Evolutionary conservation across 2,888 invertebrate species (phyloP).

Genomic region (Trachelus tabidus): DNA sequence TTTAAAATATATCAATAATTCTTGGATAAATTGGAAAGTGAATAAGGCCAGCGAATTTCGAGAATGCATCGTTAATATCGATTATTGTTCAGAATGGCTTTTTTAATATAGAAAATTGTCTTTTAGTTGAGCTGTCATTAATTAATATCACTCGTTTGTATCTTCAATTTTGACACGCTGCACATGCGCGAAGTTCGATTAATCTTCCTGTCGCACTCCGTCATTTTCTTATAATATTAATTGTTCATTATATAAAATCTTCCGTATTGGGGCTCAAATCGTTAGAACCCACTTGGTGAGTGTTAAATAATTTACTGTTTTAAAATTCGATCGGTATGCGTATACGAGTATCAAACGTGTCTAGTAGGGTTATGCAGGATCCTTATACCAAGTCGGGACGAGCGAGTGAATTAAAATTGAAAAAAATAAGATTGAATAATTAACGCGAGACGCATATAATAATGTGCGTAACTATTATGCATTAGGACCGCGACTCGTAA

Average conservation of each 20-base stretch:
- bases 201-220: neutral
- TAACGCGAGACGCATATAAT: neutral
- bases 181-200: neutral
- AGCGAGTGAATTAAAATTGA: neutral
- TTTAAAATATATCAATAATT: neutral
- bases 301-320: neutral
- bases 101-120: neutral
- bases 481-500: neutral
- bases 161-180: neutral
- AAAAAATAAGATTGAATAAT: neutral
- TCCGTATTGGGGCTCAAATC: neutral
- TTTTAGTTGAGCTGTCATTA: neutral
- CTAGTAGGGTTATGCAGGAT: neutral
- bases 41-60: neutral
- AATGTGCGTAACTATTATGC: neutral
- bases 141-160: neutral
- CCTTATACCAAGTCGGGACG: neutral
- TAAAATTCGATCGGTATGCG: neutral
- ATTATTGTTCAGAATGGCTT: neutral
- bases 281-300: neutral
- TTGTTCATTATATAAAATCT: neutral
- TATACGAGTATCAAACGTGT: neutral
- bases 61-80: neutral
- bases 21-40: neutral
- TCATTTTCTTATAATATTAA: neutral